Conservation (phyloP, 2,888 invertebrate species). For the Diarsia dahlii region DNA sequence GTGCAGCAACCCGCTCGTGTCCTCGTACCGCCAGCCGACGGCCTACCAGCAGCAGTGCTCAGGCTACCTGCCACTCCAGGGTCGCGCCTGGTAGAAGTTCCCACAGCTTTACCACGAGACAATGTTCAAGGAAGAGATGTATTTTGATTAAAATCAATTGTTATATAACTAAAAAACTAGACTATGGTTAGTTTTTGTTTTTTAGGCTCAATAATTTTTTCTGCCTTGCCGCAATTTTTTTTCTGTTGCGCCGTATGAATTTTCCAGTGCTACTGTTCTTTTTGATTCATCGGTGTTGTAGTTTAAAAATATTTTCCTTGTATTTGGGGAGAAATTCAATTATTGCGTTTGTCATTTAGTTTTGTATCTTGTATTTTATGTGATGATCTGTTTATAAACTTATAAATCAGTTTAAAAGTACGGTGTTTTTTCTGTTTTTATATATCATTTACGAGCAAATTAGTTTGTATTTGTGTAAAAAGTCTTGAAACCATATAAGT, state of each 20-base stretch:
- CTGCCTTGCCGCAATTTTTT: conserved; percentile 13
- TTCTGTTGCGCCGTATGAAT: conserved; percentile 1
- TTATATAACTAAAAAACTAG: not conserved
- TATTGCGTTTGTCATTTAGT: not conserved
- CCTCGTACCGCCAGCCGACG: conserved; percentile 93
- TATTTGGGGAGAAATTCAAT: conserved; percentile 1
- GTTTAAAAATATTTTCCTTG: conserved; percentile 1
- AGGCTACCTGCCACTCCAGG: conserved; percentile 95
- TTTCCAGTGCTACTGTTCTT: not conserved
- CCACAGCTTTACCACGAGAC: conserved; percentile 92
- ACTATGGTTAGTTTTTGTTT: not conserved
- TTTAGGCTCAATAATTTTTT: conserved; percentile 7
- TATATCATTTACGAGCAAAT: conserved; percentile 1
- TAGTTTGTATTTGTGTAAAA: not conserved
- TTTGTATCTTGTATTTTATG: not conserved
- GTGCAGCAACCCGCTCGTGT: conserved; percentile 90
- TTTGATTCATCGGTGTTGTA: conserved; percentile 18
- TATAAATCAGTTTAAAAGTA: not conserved
- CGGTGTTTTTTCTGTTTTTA: not conserved
- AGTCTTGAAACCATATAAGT: conserved; percentile 51
- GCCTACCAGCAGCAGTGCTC: conserved; percentile 96
- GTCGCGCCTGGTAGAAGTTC: conserved; percentile 96
- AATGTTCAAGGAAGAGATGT: conserved; percentile 92
- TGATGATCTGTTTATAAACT: no score
- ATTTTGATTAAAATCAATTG: conserved; percentile 85